Conservation (phyloP, 2,797 vertebrate genomes). For the Vespertilio murinus region DNA sequence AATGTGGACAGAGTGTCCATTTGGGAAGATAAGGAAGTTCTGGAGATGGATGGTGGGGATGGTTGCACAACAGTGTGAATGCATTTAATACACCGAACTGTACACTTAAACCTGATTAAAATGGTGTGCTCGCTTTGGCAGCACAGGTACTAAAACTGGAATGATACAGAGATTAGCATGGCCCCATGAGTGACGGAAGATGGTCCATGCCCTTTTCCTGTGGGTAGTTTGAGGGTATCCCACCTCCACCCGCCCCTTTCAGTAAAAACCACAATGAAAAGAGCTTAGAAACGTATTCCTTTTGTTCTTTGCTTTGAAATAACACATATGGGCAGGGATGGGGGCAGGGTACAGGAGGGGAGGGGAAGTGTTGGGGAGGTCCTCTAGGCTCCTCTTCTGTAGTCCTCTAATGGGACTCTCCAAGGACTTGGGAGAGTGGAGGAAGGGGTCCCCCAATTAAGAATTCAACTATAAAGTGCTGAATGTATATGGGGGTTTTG, state of each 20-base stretch:
- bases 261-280: constrained; percentile 53
- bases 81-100: neutral
- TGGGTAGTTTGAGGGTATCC: neutral
- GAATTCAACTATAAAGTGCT: constrained; percentile 36
- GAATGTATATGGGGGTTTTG: neutral
- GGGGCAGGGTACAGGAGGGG: neutral
- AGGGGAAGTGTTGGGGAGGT: neutral
- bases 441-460: neutral
- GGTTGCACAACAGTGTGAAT: neutral
- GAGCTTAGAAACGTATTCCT: constrained; percentile 80
- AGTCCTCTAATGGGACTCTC: constrained; percentile 7
- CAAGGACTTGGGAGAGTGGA: neutral
- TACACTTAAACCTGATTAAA: neutral
- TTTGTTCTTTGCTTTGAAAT: constrained; percentile 65
- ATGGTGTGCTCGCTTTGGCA: neutral
- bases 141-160: neutral
- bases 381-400: neutral
- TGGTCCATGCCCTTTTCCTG: neutral
- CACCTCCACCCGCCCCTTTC: neutral
- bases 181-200: neutral
- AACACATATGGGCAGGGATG: constrained; percentile 52
- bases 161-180: neutral
- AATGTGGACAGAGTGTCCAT: neutral
- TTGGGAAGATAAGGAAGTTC: neutral
- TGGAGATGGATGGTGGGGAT: neutral